Evolutionary conservation across 53 echinoderm and acorn worm genomes (phyloP), one percentile per base, ranked within the genome.

Genomic region (Echinometra lucunter): DNA sequence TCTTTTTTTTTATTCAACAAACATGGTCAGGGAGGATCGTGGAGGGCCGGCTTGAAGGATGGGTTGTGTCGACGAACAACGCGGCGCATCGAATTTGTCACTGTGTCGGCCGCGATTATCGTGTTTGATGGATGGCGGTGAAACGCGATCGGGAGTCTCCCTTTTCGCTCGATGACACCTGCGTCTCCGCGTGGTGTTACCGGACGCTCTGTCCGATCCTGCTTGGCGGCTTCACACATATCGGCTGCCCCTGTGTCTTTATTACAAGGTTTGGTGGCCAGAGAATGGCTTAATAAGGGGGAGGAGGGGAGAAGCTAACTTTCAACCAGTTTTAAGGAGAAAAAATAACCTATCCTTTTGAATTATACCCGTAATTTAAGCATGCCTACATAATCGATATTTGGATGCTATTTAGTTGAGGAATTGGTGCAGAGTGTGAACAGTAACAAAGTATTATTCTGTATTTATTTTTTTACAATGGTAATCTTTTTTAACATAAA

Each of bases 91-190:
- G 85, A 94, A 94, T 94, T 94, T 94, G 94, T 83, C 94, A 94
- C 94, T 94, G 94, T 94, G 94, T 94, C 94, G 94, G 94, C 94
- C 82, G 66, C 94, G 85, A 94, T 94, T 94, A 94, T 94, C 85
- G 94, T 27, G 85, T 82, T 60, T 94, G 94, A 94, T 94, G 94
- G 94, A 94, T 94, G 85, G 94, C 66, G 94, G 94, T 83, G 94
- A 63, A 94, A 94, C 94, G 94, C 85, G 94, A 94, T 82, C 94
- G 94, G 94, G 83, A 94, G 94, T 82, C 94, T 94, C 94, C 94
- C 83, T 94, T 94, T 94, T 94, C 94, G 94, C 94, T 94, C 94
- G 58, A 83, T 83, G 85, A 85, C 94, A 94, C 94, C 94, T 94
- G 94, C 94, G 94, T 78, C 94, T 83, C 63, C 44, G 60, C 66